Conservation (phyloP, 2,888 invertebrate genomes). For the Athrips mouffetella region DNA sequence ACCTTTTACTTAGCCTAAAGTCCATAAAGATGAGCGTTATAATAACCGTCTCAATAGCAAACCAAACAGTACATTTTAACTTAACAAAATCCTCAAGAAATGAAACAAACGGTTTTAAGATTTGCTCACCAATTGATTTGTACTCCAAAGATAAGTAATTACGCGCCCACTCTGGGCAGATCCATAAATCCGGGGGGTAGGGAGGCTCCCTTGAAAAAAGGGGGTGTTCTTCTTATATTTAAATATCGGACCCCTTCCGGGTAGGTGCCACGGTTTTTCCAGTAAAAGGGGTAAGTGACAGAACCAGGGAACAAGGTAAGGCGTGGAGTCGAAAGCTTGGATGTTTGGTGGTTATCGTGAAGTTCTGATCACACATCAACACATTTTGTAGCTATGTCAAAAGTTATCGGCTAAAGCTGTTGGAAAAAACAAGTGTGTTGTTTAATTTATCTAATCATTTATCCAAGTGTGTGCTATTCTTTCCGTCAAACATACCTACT, state of each 20-base stretch:
- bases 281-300: conserved; percentile 79
- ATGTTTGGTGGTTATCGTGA: neutral
- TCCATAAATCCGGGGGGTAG: conserved; percentile 70
- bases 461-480: too few species aligned
- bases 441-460: too few species aligned
- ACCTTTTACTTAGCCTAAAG: too few species aligned
- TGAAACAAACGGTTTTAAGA: conserved; percentile 33
- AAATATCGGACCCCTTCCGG: conserved; percentile 79
- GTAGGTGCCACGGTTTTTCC: conserved; percentile 79
- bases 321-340: conserved; percentile 34
- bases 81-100: too few species aligned
- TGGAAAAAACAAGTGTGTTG: too few species aligned
- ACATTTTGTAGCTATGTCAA: too few species aligned
- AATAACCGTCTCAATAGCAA: neutral
- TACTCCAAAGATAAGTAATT: conserved; percentile 78
- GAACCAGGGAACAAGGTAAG: conserved; percentile 55
- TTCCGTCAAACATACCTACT: too few species aligned
- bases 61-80: neutral
- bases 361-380: too few species aligned
- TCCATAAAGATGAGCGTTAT: too few species aligned
- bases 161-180: conserved; percentile 68
- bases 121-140: conserved; percentile 66
- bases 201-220: conserved; percentile 68
- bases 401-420: too few species aligned
- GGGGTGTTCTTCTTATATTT: conserved; percentile 78